Percentiles rank a stretch among this genome's conserved stretches.
These are phyloP conservation scores for Anthophora plumipes DNA, from an alignment of 2,888 invertebrate species.

Conservation along the genomic window DNA sequence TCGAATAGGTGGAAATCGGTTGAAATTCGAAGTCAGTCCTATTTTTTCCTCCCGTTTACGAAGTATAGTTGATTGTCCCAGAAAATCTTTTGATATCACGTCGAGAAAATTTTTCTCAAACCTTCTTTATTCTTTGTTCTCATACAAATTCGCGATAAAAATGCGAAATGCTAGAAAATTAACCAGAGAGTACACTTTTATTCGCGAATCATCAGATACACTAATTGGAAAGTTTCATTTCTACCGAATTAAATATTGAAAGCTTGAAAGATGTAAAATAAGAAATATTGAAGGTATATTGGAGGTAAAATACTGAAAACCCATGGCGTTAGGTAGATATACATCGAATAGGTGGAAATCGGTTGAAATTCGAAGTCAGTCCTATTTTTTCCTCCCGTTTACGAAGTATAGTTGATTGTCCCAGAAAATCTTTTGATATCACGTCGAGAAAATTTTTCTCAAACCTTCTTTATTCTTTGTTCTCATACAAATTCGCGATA, in stretches of 20 bases:
- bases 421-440: slow-evolving; percentile 11
- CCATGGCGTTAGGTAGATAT: too few species aligned
- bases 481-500: slow-evolving; percentile 24
- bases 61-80: slow-evolving; percentile 2
- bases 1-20: background rate
- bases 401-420: slow-evolving; percentile 4
- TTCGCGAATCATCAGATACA: too few species aligned
- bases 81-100: slow-evolving; percentile 12
- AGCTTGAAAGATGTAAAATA: too few species aligned
- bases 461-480: background rate
- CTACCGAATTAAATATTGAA: too few species aligned
- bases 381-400: background rate
- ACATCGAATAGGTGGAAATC: background rate
- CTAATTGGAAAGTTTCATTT: too few species aligned
- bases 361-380: slow-evolving; percentile 1
- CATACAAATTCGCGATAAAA: slow-evolving; percentile 27
- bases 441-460: slow-evolving; percentile 4
- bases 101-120: slow-evolving; percentile 2
- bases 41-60: background rate
- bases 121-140: background rate
- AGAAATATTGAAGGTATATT: too few species aligned
- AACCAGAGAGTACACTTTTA: too few species aligned
- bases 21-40: background rate
- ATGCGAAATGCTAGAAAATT: slow-evolving; percentile 11
- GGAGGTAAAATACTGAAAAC: background rate